Percentiles rank a stretch among this genome's conserved stretches.
Conservation (phyloP, 1,140 invertebrate species). For the Aphelinus atriplicis region DNA sequence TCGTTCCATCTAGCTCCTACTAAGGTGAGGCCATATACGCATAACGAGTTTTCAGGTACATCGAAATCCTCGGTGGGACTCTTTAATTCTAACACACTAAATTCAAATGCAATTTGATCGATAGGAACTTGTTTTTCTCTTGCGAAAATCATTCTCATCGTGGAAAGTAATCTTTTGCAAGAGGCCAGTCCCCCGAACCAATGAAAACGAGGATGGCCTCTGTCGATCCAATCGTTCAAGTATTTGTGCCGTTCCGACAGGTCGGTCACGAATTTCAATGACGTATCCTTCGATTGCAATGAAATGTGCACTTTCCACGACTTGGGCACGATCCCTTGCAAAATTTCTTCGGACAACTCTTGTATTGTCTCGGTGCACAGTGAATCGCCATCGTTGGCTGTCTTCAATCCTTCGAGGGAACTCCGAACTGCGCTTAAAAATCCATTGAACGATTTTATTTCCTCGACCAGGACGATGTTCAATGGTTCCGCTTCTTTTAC, state of each 20-base stretch:
- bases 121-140: slow-evolving; percentile 70
- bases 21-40: slow-evolving; percentile 83
- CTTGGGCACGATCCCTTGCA: slow-evolving; percentile 69
- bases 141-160: slow-evolving; percentile 74
- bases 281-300: slow-evolving; percentile 35
- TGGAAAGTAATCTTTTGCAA: slow-evolving; percentile 76
- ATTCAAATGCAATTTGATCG: slow-evolving; percentile 70
- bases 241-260: slow-evolving; percentile 50
- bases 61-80: slow-evolving; percentile 31
- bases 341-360: slow-evolving; percentile 67
- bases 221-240: slow-evolving; percentile 70
- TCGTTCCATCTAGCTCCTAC: slow-evolving; percentile 86
- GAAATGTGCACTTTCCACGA: slow-evolving; percentile 44
- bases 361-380: slow-evolving; percentile 72
- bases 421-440: slow-evolving; percentile 61
- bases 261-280: slow-evolving; percentile 51
- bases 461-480: slow-evolving; percentile 73
- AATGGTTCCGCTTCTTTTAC: slow-evolving; percentile 68
- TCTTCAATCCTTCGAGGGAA: slow-evolving; percentile 69
- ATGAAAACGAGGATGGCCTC: slow-evolving; percentile 69
- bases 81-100: slow-evolving; percentile 57
- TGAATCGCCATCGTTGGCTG: slow-evolving; percentile 73
- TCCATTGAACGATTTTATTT: slow-evolving; percentile 73
- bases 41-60: slow-evolving; percentile 74
- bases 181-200: slow-evolving; percentile 78